Conservation (phyloP, 2,113 vertebrate species). For the Siniperca knerii region DNA sequence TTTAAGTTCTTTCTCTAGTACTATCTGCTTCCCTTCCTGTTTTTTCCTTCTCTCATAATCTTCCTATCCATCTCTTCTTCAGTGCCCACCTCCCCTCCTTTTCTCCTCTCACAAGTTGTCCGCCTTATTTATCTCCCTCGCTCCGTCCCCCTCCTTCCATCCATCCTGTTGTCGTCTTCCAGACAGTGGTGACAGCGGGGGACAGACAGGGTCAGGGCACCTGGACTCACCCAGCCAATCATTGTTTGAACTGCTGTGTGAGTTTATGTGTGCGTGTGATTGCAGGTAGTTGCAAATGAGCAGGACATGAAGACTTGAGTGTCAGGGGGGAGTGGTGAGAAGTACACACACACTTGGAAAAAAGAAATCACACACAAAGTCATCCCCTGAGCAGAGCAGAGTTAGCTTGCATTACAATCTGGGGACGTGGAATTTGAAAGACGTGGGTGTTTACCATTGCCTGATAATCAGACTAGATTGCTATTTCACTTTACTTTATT, state of each 20-base stretch:
- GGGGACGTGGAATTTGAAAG: neutral
- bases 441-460: neutral
- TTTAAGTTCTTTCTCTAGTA: neutral
- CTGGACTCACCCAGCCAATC: slow-evolving; percentile 65
- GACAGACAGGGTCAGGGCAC: slow-evolving; percentile 71
- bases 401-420: neutral
- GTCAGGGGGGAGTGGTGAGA: slow-evolving; percentile 4
- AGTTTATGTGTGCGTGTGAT: slow-evolving; percentile 18
- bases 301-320: slow-evolving; percentile 28
- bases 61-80: slow-evolving; percentile 40
- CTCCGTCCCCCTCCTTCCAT: slow-evolving; percentile 31
- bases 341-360: neutral
- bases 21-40: neutral
- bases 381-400: neutral
- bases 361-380: neutral
- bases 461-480: neutral
- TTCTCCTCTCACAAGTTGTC: slow-evolving; percentile 26
- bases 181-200: slow-evolving; percentile 64
- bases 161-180: slow-evolving; percentile 57
- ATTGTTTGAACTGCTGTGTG: slow-evolving; percentile 43
- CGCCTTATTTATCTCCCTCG: slow-evolving; percentile 41
- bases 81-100: neutral
- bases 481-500: neutral
- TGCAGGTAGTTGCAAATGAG: slow-evolving; percentile 27
- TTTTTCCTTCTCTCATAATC: slow-evolving; percentile 29